Base-by-base conservation (phyloP, 2,888 invertebrate species). In the Beris morrisii region DNA sequence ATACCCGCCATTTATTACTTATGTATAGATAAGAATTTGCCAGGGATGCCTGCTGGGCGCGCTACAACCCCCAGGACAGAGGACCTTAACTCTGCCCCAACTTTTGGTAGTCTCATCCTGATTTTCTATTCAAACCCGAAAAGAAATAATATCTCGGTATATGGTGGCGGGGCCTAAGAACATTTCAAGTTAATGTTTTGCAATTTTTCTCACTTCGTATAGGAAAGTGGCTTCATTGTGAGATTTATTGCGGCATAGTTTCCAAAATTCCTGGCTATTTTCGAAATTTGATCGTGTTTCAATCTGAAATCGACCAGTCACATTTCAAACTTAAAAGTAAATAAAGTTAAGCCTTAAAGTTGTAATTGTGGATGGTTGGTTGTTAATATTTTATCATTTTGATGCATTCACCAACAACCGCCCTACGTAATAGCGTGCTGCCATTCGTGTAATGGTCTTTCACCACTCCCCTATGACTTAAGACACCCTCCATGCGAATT, bases 1-100 rank as follows among this genome's bases (percentile, higher is more conserved):
- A 68, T 68, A 68, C 59, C 64, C 53, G 45, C 50, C 64, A 68
- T 68, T 66, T 58, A 68, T 68, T 58, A 68, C 63, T 48, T 66
- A 68, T n/a, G n/a, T n/a, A n/a, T 68, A 64, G 66, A 66, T 66
- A 68, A 68, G 54, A 65, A 59, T 65, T 64, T 58, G 5, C 43
- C 48, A 58, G 7, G 48, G n/a, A n/a, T 56, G 15, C 38, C 54
- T n/a, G 31, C n/a, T 31, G 31, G n/a, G 12, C 11, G 54, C 7
- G 53, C n/a, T 5, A 53, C 22, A 46, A 15, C 5, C n/a, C 15
- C 46, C 15, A 5, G 6, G 22, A 11, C 52, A 22, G 6, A 11
- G 11, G 22, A 15, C 22, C 22, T 5, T 28, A 52, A 5, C 52
- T 28, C 52, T 52, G 22, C 22, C 22, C 22, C 22, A 22, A 1